Evolutionary conservation across 2,888 invertebrate species (phyloP), one percentile per base, ranked within the genome.

Genomic region (Tetropium fuscum): DNA sequence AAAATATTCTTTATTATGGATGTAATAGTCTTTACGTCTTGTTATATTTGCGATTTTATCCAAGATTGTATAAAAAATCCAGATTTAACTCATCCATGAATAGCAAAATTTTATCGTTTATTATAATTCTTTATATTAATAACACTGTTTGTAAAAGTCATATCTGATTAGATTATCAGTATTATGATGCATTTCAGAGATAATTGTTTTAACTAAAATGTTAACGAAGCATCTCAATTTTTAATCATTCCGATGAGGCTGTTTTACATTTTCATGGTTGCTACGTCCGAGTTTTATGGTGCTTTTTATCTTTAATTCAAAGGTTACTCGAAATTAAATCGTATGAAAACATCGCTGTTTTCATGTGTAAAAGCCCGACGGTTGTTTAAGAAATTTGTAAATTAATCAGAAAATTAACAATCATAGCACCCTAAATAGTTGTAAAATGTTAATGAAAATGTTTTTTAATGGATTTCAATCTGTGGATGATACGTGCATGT

Each of bases 221-320:
- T 68, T 69, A 71, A 71, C 68, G 64, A 65, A 68, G 58, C 70
- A 63, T 49, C 55, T 19, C 41, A 19, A 53, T 49, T 59, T 64
- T 54, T 58, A 62, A 49, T 60, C 63, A 62, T 71, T 71, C 71
- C 67, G 66, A 69, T 64, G 56, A 57, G 59, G 53, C 64, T 66
- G 59, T 55, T 71, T 70, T 66, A 66, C 68, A 70, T 71, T 68
- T 71, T 68, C 71, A 68, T 62, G 69, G 66, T 65, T 60, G 49
- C 53, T 60, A 65, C 61, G 69, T 69, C 66, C 63, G 57, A 64
- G 61, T 64, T 67, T 66, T 66, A 64, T 60, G 22, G 61, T 53
- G 49, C 44, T 61, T 65, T 68, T 58, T 61, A 68, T 66, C 60
- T 66, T 66, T 68, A 64, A 68, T 68, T 69, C 64, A 64, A 59